Evolutionary conservation across 2,113 vertebrate species (phyloP), one percentile per base, ranked within the genome.

Genomic region (Acrocephalus arundinaceus): DNA sequence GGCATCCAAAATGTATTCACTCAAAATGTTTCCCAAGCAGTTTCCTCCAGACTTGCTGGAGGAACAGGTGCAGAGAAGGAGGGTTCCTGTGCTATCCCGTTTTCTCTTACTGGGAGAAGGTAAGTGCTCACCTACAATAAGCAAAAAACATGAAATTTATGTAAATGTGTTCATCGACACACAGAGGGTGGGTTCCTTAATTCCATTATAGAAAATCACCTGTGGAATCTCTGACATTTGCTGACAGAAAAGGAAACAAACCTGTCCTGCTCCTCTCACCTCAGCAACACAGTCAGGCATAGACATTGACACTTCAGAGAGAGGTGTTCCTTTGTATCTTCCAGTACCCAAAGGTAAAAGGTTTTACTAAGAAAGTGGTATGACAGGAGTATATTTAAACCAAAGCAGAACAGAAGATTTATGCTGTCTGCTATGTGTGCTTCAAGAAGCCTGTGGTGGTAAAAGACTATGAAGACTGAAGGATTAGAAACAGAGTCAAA

Each of bases 101-200:
- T 41, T 31, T 51, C 25, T 15, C 70, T 61, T 73, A 10, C 20
- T n/a, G 13, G 41, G 24, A 73, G 46, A 37, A 78, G 90, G 30
- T 28, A 59, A 72, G 25, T 27, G 31, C 33, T 48, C 17, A 33
- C 11, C 63, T 67, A 62, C 62, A 79, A 15, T 2, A 61, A 62
- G 35, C 43, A 62, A 70, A 24, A 7, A 2, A 0, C 0, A 4
- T 1, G 4, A 52, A 28, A 85, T 72, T 19, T 37, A 68, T 61
- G 37, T 30, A 48, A 15, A 30, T 1, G 0, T 43, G 22, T 41
- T 89, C 65, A 71, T 51, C 5, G 6, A 66, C 55, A 78, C 28
- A 35, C 2, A 45, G 18, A 17, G 31, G 35, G 43, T 3, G 13
- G 1, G 3, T 33, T 70, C 55, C 70, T 14, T 57, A 62, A 57